Evolutionary conservation across 2,888 invertebrate genomes (phyloP), one percentile per base, ranked within the genome.

Genomic region (Adela reaumurella): DNA sequence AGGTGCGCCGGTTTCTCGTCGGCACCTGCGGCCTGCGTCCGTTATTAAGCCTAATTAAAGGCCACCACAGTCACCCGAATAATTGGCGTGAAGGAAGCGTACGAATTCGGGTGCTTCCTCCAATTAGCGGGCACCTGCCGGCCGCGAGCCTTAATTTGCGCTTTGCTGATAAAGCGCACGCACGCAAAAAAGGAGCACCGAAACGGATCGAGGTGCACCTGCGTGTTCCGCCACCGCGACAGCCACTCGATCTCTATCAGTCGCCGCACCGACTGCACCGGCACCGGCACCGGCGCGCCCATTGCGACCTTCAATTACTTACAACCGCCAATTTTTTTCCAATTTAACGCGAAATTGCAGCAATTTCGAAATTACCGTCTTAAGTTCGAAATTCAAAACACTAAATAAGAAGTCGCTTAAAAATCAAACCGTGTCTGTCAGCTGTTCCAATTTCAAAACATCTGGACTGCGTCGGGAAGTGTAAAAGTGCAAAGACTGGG

Each of bases 121-220:
- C 69, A 73, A 74, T 78, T 73, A 74, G 62, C 55, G 62, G 62
- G 62, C 78, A 77, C 73, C 77, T 78, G 77, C 68, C 70, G 62
- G 63, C 63, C 70, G 70, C 71, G 69, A 67, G 70, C 56, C 59
- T 73, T 74, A 74, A 76, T 74, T 76, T 62, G 76, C 73, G 70
- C 65, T 64, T 65, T 14, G 35, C 66, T 66, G 63, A 57, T 68
- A 71, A 72, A 65, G 62, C n/a, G n/a, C n/a, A 65, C 59, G 61
- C 62, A 56, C 65, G 67, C 68, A 72, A 74, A 74, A 73, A 70
- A 65, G 57, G 53, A 67, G 70, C 60, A 70, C 74, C 69, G 69
- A 70, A 52, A 73, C 70, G 70, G 72, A 72, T 66, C 66, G 65
- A 61, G 65, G 70, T 73, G 76, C 77, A 78, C 76, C 77, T 77